Evolutionary conservation across 2,797 vertebrate genomes (phyloP).

Genomic region (Propithecus deckenii): DNA sequence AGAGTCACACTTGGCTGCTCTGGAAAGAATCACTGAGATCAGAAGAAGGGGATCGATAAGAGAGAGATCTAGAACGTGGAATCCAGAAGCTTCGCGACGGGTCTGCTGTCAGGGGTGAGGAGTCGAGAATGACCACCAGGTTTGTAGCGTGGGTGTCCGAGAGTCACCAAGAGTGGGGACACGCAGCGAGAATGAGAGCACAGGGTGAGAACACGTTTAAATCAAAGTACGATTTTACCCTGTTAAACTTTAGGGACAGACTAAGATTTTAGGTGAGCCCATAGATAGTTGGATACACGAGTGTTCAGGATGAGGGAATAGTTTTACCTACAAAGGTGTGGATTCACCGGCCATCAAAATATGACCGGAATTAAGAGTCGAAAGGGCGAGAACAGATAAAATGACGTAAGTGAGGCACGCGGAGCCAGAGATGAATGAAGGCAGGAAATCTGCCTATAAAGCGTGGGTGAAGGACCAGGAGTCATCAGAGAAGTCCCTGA

Average conservation of each 20-base stretch:
- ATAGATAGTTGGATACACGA: neutral
- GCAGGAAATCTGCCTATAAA: neutral
- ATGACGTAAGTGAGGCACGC: neutral
- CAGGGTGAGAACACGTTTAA: neutral
- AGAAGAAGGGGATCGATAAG: neutral
- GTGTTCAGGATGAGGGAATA: neutral
- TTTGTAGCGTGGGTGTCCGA: neutral
- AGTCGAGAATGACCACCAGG: neutral
- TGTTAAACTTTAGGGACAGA: neutral
- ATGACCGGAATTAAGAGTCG: neutral
- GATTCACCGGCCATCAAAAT: neutral
- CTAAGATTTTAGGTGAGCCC: neutral
- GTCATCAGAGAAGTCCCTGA: neutral
- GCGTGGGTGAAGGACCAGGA: neutral
- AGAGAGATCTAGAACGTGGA: neutral
- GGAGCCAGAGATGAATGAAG: neutral
- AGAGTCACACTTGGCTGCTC: neutral
- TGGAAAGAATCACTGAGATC: neutral
- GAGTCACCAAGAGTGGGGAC: neutral
- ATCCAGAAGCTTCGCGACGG: neutral
- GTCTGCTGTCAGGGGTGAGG: neutral
- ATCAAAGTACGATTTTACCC: neutral
- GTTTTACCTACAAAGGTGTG: neutral
- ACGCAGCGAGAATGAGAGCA: neutral
- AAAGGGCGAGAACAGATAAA: neutral